Base-by-base conservation (phyloP, 2,113 vertebrate genomes). In the Malurus elegans region DNA sequence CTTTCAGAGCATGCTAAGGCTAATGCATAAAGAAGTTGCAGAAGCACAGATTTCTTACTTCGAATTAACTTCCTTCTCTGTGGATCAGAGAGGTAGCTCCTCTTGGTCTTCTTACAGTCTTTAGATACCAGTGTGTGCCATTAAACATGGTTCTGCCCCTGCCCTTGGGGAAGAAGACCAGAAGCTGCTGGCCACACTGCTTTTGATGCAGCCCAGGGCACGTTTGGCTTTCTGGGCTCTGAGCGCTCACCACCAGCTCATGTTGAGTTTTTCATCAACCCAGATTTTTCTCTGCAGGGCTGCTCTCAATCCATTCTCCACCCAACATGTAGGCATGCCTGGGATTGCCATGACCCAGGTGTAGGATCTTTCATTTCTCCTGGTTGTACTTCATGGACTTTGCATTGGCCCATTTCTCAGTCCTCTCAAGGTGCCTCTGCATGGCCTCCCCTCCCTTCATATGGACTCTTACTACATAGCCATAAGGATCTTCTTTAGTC, bases 231-330 rank as follows among this genome's bases (percentile, higher is more conserved):
- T 50, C 19, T 44, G 25, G 8, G 29, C 60, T 85, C 20, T 44
- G 45, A 36, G 26, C 36, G 4, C 21, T 18, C 45, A 36, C 32
- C 0, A 0, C 12, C 0, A 0, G 11, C 26, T 44, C 16, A 10
- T 18, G 8, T 5, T 34, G 29, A 28, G 18, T 70, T 72, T 72
- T 72, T 72, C 47, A 62, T 61, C 47, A 62, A 4, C 26, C 47
- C 36, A 51, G 34, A 15, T 44, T 56, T 10, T 61, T 51, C 56
- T 53, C 56, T 26, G 44, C 38, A 31, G 45, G 56, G 31, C 66
- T 71, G 31, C 25, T 62, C 47, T 51, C 61, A 58, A 21, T 34
- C 25, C 20, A 4, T 67, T 76, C 28, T 58, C 53, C 2, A 1
- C 21, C 31, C 31, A 58, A 14, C 45, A 32, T 67, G 14, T 23